These are phyloP conservation scores for Aelia acuminata DNA, from an alignment of 2,888 invertebrate genomes.

Conservation along the genomic window DNA sequence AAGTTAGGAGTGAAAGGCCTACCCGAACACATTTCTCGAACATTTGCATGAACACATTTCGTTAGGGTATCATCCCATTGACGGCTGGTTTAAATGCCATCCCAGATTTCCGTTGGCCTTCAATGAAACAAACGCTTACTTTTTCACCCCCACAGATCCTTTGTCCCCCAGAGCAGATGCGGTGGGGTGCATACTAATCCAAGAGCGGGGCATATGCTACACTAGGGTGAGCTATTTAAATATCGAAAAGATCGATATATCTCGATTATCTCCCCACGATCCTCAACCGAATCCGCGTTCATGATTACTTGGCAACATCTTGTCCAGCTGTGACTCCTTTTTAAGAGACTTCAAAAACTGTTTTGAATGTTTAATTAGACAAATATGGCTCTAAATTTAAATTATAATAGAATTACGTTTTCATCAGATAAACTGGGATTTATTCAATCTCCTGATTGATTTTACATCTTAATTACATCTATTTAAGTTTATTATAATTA, in stretches of 20 bases:
- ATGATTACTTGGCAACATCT: not conserved
- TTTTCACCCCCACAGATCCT: conserved; percentile 19
- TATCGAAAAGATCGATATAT: conserved; percentile 43
- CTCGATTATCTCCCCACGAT: not conserved
- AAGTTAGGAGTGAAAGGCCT: not conserved
- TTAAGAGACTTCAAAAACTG: no score
- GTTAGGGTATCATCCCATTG: not conserved
- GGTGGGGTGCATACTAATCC: conserved; percentile 47
- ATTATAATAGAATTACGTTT: no score
- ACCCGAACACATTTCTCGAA: no score
- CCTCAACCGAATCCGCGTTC: not conserved
- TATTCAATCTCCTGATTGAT: no score
- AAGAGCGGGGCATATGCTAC: conserved; percentile 6
- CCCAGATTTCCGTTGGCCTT: conserved; percentile 39
- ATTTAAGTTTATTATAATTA: no score
- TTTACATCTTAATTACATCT: no score
- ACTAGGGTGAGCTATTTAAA: conserved; percentile 36
- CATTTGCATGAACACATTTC: conserved; percentile 2
- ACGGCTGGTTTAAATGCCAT: not conserved
- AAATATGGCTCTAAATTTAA: no score
- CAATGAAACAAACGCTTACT: conserved; percentile 41
- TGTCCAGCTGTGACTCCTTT: not conserved
- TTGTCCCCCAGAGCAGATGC: conserved; percentile 16
- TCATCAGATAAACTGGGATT: no score
- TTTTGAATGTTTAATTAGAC: no score